Percentiles rank a stretch among this genome's conserved stretches.
Conservation (phyloP, 2,888 invertebrate genomes). For the Cantharis nigra region DNA sequence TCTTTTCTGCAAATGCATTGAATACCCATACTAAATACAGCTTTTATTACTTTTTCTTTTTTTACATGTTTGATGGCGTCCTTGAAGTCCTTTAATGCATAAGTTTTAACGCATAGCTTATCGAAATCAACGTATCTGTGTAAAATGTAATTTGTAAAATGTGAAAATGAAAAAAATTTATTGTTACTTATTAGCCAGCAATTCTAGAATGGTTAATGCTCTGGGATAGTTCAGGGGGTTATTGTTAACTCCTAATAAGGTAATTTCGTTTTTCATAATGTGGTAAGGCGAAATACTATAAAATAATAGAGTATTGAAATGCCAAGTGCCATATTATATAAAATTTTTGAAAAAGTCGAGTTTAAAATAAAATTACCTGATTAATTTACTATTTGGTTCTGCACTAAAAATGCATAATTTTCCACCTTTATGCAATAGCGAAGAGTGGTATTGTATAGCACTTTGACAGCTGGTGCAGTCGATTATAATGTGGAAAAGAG, state of each 20-base stretch:
- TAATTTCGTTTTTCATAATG: constrained; percentile 67
- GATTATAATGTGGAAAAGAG: constrained; percentile 65
- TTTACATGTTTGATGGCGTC: constrained; percentile 61
- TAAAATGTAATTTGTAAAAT: constrained; percentile 24
- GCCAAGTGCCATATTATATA: no score
- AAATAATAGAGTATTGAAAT: constrained; percentile 7
- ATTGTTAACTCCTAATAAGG: constrained; percentile 67
- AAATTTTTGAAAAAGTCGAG: no score
- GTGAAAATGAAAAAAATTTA: background rate
- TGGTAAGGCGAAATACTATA: constrained; percentile 62
- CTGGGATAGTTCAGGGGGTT: constrained; percentile 70
- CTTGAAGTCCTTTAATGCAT: constrained; percentile 59
- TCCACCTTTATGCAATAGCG: constrained; percentile 63
- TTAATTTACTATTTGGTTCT: constrained; percentile 56
- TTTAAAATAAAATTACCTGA: background rate
- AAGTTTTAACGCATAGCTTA: constrained; percentile 64
- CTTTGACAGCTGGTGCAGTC: constrained; percentile 74
- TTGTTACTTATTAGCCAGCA: constrained; percentile 2
- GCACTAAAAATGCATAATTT: constrained; percentile 72
- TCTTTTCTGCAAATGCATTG: background rate
- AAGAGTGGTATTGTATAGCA: constrained; percentile 67
- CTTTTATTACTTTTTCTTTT: constrained; percentile 63
- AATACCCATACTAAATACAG: constrained; percentile 55
- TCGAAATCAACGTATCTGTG: constrained; percentile 64
- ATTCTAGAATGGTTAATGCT: constrained; percentile 63